A percentile compares a stretch with the other conserved stretches of the same genome.
Conservation (phyloP, 1,140 invertebrate species). For the Lithobius niger region DNA sequence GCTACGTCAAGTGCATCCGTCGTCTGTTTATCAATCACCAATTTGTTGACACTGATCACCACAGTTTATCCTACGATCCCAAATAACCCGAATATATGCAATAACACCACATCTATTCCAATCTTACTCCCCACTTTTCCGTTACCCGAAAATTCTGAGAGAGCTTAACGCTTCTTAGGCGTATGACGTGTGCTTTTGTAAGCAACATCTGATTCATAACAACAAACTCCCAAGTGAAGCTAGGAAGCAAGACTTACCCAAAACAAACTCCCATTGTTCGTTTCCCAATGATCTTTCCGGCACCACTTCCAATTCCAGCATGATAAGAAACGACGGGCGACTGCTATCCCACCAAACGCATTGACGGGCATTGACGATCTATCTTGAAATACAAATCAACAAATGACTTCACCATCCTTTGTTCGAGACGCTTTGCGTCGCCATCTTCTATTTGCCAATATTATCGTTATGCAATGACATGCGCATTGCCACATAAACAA, state of each 20-base stretch:
- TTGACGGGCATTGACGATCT: neutral
- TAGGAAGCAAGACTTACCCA: slow-evolving; percentile 83
- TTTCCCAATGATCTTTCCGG: slow-evolving; percentile 89
- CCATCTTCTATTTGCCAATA: slow-evolving; percentile 1
- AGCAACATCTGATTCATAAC: too few species aligned
- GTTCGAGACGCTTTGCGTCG: slow-evolving; percentile 1
- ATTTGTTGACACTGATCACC: too few species aligned
- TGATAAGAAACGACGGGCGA: slow-evolving; percentile 27
- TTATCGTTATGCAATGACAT: slow-evolving; percentile 4
- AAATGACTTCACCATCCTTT: neutral
- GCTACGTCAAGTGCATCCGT: too few species aligned
- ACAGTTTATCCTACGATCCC: too few species aligned
- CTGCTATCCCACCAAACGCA: neutral
- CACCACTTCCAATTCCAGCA: slow-evolving; percentile 91
- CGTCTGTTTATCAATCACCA: too few species aligned
- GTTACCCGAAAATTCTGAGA: too few species aligned
- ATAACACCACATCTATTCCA: too few species aligned
- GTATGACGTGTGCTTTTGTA: too few species aligned
- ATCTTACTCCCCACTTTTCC: too few species aligned
- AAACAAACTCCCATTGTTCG: slow-evolving; percentile 92
- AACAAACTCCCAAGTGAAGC: too few species aligned
- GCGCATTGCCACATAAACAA: slow-evolving; percentile 1
- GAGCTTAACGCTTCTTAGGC: too few species aligned
- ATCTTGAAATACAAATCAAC: neutral
- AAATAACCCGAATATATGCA: too few species aligned